Evolutionary conservation across 2,888 invertebrate genomes (phyloP).

Genomic region (Podabrus alpinus): DNA sequence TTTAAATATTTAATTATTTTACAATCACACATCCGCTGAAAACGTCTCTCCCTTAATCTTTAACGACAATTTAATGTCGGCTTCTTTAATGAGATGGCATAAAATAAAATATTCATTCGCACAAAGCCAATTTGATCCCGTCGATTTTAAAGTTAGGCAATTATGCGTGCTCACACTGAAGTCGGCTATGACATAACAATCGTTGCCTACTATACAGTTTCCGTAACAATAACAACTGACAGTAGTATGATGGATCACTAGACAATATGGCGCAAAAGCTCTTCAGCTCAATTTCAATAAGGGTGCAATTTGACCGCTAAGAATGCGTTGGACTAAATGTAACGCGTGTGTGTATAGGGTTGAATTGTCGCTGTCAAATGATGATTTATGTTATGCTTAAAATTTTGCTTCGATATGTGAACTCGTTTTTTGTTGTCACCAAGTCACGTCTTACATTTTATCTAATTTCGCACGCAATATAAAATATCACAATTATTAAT

Average conservation of each 20-base stretch:
- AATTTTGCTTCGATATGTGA: constrained; percentile 38
- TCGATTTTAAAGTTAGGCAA: constrained; percentile 53
- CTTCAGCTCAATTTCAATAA: constrained; percentile 39
- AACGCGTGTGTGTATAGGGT: constrained; percentile 42
- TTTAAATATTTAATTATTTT: background rate
- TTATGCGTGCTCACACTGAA: constrained; percentile 54
- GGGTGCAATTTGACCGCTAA: constrained; percentile 43
- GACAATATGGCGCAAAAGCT: constrained; percentile 51
- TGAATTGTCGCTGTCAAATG: constrained; percentile 49
- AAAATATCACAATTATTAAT: background rate
- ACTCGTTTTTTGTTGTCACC: constrained; percentile 27
- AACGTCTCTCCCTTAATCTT: constrained; percentile 42
- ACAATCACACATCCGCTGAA: constrained; percentile 1
- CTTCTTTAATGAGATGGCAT: constrained; percentile 46
- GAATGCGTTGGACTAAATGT: constrained; percentile 32
- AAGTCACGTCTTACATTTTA: constrained; percentile 40
- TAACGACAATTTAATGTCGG: constrained; percentile 51
- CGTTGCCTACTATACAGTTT: constrained; percentile 51
- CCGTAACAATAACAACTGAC: constrained; percentile 56
- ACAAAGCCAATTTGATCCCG: constrained; percentile 53
- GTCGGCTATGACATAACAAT: constrained; percentile 49
- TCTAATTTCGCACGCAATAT: constrained; percentile 38
- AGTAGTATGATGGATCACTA: constrained; percentile 56
- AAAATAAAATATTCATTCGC: constrained; percentile 56
- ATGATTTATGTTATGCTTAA: constrained; percentile 52